Evolutionary conservation across 2,888 invertebrate species (phyloP), one percentile per base, ranked within the genome.

Genomic region (Pammene aurita): DNA sequence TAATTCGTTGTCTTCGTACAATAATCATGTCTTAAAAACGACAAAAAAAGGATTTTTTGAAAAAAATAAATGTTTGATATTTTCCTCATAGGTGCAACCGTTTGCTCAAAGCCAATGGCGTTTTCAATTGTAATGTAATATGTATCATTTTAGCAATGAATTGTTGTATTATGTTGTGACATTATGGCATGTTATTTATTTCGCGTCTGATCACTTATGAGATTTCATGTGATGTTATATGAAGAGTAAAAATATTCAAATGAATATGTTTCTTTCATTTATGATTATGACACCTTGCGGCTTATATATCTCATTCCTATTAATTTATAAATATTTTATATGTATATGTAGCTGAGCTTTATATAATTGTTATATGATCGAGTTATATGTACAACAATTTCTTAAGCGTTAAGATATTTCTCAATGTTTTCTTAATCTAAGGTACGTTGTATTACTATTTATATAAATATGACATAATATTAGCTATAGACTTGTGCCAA

Each of bases 201-300:
- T 80, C 74, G 86, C 86, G 87, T 88, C 84, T 87, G 85, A 89
- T 79, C 83, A 82, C 76, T 82, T 86, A 86, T 83, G 85, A 87
- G 82, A 87, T 87, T 87, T 86, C 77, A 73, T 91, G 87, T 90
- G 79, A 87, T 91, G 89, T 88, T 87, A 87, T 88, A 87, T 55
- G 35, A 60, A 84, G 84, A 88, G 88, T 87, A 88, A 89, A 85
- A 79, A 74, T 79, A 86, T 85, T 83, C 77, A 84, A 87, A 83
- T 78, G 75, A 80, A 80, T 82, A 77, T 70, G 73, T 86, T 85
- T 88, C 80, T 88, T 86, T 86, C 78, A 87, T 88, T 85, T 84
- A 77, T 75, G 65, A 71, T 73, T 74, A 54, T 34, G 54, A 34
- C 70, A 79, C 80, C 82, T 81, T 76, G 77, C 73, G 72, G 72